A percentile compares a stretch with the other conserved stretches of the same genome.
These are phyloP conservation scores for Brachionus angularis DNA, from an alignment of 1,140 invertebrate species.

Conservation along the genomic window DNA sequence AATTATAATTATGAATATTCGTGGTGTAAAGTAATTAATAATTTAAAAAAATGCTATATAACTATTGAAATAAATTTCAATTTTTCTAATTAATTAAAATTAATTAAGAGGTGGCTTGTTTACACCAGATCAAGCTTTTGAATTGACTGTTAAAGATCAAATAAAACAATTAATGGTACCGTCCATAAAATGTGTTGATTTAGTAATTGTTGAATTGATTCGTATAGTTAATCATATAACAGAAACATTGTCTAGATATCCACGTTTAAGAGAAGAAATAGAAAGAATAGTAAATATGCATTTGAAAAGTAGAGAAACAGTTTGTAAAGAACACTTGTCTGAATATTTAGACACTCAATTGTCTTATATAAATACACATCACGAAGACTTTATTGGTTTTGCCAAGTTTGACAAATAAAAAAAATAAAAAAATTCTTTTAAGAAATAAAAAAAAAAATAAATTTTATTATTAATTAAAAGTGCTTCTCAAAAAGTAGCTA, in stretches of 20 bases:
- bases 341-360: conserved; percentile 92
- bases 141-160: conserved; percentile 98
- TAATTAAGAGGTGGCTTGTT: conserved; percentile 78
- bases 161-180: conserved; percentile 92
- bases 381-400: conserved; percentile 83
- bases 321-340: conserved; percentile 89
- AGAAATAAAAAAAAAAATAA: not conserved
- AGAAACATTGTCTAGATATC: conserved; percentile 91
- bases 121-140: conserved; percentile 99
- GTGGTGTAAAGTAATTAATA: conserved; percentile 65
- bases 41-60: not conserved
- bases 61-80: not conserved
- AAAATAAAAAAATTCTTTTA: not conserved
- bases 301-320: conserved; percentile 85
- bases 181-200: conserved; percentile 92
- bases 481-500: conserved; percentile 8
- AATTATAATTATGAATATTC: conserved; percentile 97
- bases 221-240: conserved; percentile 90
- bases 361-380: conserved; percentile 99
- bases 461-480: not conserved
- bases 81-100: too few relatives aligned
- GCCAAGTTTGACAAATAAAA: too few relatives aligned
- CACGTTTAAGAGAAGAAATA: conserved; percentile 90
- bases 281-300: conserved; percentile 92
- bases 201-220: conserved; percentile 85